Evolutionary conservation across 2,797 vertebrate species (phyloP).

Genomic region (Siniperca obscura): DNA sequence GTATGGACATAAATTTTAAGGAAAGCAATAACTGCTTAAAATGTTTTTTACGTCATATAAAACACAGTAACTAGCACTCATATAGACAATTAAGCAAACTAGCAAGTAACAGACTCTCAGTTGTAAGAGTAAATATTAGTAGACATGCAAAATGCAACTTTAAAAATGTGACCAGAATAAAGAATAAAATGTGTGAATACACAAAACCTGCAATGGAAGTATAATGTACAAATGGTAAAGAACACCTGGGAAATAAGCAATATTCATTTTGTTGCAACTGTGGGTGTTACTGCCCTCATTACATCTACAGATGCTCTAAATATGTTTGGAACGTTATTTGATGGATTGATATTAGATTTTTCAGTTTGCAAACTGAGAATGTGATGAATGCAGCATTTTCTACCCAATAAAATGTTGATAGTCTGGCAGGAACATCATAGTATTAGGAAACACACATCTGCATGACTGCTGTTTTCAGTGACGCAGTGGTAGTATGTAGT

Average conservation of each 20-base stretch:
- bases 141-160: constrained; percentile 5
- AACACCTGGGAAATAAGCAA: constrained; percentile 34
- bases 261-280: constrained; percentile 43
- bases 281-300: constrained; percentile 44
- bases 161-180: not conserved
- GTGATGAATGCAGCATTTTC: constrained; percentile 17
- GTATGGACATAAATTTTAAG: not conserved
- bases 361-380: constrained; percentile 40
- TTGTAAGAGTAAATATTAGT: not conserved
- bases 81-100: not conserved
- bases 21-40: not conserved
- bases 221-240: not conserved
- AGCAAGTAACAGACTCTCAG: not conserved
- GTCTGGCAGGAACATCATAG: not conserved
- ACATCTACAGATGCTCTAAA: constrained; percentile 56
- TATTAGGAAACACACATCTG: constrained; percentile 25
- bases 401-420: not conserved
- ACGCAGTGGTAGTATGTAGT: not conserved
- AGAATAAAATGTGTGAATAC: not conserved
- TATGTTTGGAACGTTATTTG: constrained; percentile 59
- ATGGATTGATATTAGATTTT: constrained; percentile 42
- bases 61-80: not conserved
- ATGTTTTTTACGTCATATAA: not conserved
- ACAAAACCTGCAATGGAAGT: not conserved
- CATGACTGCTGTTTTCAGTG: constrained; percentile 1